A percentile compares a stretch with the other conserved stretches of the same genome.
phyloP scores from a whole-genome alignment of 2,113 vertebrate species.

The Circaetus gallicus region DNA sequence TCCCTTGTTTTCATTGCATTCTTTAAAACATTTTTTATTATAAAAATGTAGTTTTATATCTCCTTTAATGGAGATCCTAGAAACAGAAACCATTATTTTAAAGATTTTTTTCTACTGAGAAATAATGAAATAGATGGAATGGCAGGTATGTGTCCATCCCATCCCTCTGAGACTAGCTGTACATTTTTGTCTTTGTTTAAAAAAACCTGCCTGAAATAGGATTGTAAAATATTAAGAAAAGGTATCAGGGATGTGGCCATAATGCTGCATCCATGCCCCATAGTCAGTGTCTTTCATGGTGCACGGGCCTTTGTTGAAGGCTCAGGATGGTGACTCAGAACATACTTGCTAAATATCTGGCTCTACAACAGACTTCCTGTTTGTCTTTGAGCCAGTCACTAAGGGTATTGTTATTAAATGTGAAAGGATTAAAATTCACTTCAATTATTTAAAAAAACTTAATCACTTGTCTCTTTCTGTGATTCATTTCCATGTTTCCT shows the following conservation, averaged over 20 bases:
- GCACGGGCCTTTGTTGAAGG: background rate
- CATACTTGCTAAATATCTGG: background rate
- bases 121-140: background rate
- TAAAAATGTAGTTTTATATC: background rate
- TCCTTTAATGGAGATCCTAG: background rate
- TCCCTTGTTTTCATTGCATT: background rate
- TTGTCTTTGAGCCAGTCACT: background rate
- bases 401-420: background rate
- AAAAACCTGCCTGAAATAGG: background rate
- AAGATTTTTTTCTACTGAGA: background rate
- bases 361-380: background rate
- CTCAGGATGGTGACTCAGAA: background rate
- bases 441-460: background rate
- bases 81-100: background rate
- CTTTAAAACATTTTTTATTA: background rate
- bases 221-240: background rate
- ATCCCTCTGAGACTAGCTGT: background rate
- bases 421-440: background rate
- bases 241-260: too few relatives aligned
- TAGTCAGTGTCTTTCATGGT: background rate
- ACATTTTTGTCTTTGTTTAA: background rate
- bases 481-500: conserved; percentile 36
- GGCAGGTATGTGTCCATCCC: background rate
- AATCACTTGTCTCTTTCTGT: conserved; percentile 1
- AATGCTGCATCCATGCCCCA: background rate